Base-by-base conservation (phyloP, 2,888 invertebrate genomes). In the Chironomus riparius region DNA sequence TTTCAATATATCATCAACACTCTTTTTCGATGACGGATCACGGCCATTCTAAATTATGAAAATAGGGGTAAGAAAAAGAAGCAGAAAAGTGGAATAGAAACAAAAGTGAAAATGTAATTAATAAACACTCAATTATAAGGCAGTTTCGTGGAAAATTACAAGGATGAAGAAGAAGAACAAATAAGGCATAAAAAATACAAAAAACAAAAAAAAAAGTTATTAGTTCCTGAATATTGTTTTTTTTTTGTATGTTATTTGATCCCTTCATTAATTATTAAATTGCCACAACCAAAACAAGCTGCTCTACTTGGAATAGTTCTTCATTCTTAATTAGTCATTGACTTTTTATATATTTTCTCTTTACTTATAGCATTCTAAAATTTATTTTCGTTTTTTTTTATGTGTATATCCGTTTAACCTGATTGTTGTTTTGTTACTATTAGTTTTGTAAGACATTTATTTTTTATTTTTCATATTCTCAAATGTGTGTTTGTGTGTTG, bases 321-420 rank as follows among this genome's bases (percentile, higher is more conserved):
- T 65, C 65, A 65, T 22, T 70, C 15, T 70, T 70, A 48, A 48
- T 70, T 70, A 70, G 70, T 13, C 70, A 21, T 70, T 70, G 70
- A 70, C 70, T 70, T 48, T 65, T 48, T 70, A n/a, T n/a, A n/a
- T n/a, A n/a, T n/a, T 70, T 70, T 47, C 47, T 22, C 21, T 24
- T 21, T 65, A 21, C 21, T 65, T 65, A 21, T 65, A 56, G 18
- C 56, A 56, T 56, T 56, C 56, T 18, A 56, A 7, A 56, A 6
- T 24, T 65, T 21, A 24, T 65, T 24, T 62, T 24, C 48, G 13
- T 50, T 50, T 7, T 50, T 15, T n/a, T 50, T 50, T 15, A 50
- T 13, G 65, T 24, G 24, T 24, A 65, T 65, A 65, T 24, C 24
- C 21, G 65, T 65, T 65, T 65, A 65, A 65, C 65, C 65, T 65